Conservation (phyloP, 2,113 vertebrate species). For the Smithornis capensis region DNA sequence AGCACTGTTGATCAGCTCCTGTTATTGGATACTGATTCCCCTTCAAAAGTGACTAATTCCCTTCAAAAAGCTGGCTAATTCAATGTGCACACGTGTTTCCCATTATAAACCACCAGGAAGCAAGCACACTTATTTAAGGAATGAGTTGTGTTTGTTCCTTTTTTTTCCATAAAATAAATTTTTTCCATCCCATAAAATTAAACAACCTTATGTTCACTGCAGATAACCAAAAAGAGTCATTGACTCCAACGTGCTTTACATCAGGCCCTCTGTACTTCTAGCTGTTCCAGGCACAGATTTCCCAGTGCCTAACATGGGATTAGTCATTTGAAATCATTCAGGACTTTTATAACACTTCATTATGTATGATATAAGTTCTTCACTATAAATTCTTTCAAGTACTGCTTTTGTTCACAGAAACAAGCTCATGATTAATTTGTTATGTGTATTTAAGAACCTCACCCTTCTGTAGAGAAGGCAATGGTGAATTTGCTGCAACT, state of each 20-base stretch:
- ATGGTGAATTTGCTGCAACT: not conserved
- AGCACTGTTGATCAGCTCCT: not conserved
- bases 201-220: not conserved
- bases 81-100: not conserved
- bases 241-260: not conserved
- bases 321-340: conserved; percentile 20
- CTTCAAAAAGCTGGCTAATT: not conserved
- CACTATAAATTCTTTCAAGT: conserved; percentile 8
- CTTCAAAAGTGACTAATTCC: not conserved
- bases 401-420: conserved; percentile 7
- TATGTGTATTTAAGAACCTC: not conserved
- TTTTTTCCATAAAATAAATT: conserved; percentile 24
- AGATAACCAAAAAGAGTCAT: not conserved
- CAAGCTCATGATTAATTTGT: not conserved
- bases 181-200: not conserved
- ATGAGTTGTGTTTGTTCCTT: not conserved
- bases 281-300: conserved; percentile 19
- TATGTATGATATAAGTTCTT: conserved; percentile 23
- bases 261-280: not conserved
- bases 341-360: conserved; percentile 40
- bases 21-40: not conserved
- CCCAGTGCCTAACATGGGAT: not conserved
- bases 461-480: not conserved
- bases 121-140: not conserved
- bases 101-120: not conserved